A percentile compares a stretch with the other conserved stretches of the same genome.
These are phyloP conservation scores for Drosophila teissieri DNA, from an alignment of 1,140 invertebrate genomes.

Conservation along the genomic window DNA sequence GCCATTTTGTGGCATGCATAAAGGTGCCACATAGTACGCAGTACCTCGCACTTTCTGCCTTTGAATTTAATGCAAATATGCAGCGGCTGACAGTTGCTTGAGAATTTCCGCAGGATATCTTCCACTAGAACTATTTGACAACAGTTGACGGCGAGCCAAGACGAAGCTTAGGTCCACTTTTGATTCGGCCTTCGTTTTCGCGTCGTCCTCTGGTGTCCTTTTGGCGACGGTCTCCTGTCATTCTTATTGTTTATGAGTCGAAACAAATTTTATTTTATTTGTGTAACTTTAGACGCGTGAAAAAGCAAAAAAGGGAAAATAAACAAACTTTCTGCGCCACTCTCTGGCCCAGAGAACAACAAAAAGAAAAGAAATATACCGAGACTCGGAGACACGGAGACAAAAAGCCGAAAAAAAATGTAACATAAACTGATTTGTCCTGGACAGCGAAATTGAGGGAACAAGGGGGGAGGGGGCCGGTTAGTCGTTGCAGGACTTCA, in stretches of 20 bases:
- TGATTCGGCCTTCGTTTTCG: conserved; percentile 1
- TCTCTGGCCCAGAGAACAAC: conserved; percentile 8
- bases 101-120: neutral
- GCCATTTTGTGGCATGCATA: neutral
- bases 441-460: neutral
- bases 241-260: conserved; percentile 52
- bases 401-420: conserved; percentile 40
- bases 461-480: neutral
- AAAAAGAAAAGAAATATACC: conserved; percentile 1
- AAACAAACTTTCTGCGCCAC: conserved; percentile 17
- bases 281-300: conserved; percentile 51
- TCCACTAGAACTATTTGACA: conserved; percentile 28
- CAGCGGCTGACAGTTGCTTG: neutral
- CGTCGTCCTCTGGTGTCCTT: neutral
- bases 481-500: conserved; percentile 8
- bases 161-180: conserved; percentile 28
- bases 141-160: conserved; percentile 12
- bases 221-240: conserved; percentile 17
- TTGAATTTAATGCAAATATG: neutral
- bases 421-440: conserved; percentile 50
- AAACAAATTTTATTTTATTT: conserved; percentile 52
- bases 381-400: conserved; percentile 1
- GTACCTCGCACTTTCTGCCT: neutral
- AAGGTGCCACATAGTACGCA: no score
- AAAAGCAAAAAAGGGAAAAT: conserved; percentile 25